These are phyloP conservation scores for Pseudobourletiella spinata DNA, from an alignment of 1,140 invertebrate genomes.

Conservation along the genomic window DNA sequence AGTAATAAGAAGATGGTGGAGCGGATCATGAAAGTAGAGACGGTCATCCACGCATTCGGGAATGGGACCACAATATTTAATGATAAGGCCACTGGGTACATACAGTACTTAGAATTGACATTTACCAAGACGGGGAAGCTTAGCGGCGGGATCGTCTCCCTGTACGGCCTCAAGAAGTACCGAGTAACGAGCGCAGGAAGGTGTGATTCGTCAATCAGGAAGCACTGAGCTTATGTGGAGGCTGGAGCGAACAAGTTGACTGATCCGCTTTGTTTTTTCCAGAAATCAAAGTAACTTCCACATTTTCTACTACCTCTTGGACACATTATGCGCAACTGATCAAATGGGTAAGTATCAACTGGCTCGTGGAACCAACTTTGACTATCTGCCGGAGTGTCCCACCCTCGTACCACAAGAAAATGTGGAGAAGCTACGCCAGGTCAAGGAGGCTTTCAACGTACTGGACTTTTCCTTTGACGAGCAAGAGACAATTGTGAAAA, in stretches of 20 bases:
- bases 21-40: constrained; percentile 59
- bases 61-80: constrained; percentile 80
- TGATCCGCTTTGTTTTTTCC: too few relatives aligned
- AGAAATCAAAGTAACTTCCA: constrained; percentile 74
- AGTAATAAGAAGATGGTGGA: constrained; percentile 50
- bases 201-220: too few relatives aligned
- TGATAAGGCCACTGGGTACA: constrained; percentile 71
- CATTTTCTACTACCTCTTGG: constrained; percentile 81
- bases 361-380: constrained; percentile 58
- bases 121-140: constrained; percentile 75
- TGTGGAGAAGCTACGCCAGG: constrained; percentile 49
- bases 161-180: constrained; percentile 81
- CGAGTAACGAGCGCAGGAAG: constrained; percentile 61
- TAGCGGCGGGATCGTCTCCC: constrained; percentile 71
- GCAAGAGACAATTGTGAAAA: constrained; percentile 58
- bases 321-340: constrained; percentile 57
- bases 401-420: constrained; percentile 55
- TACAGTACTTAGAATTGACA: constrained; percentile 72
- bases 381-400: constrained; percentile 58
- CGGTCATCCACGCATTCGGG: constrained; percentile 67
- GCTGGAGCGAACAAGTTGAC: too few relatives aligned
- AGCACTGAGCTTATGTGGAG: too few relatives aligned
- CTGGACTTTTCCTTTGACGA: constrained; percentile 65
- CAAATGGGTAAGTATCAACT: constrained; percentile 54
- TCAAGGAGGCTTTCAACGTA: constrained; percentile 52